These are phyloP conservation scores for Noturus placidus DNA, from an alignment of 2,113 vertebrate species.

Conservation along the genomic window DNA sequence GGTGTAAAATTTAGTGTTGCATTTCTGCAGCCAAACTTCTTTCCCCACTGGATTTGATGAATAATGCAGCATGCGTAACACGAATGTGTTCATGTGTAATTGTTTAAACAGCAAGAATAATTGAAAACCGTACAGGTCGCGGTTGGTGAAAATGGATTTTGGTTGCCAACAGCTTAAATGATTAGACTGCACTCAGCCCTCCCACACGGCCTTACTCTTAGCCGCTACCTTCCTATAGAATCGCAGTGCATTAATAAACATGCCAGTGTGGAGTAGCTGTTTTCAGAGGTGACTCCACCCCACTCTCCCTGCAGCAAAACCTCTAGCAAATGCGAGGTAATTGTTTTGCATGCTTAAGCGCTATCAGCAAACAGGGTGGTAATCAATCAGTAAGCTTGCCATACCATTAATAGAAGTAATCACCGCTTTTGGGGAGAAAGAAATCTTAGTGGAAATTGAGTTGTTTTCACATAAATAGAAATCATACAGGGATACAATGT, in stretches of 20 bases:
- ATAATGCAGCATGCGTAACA: conserved; percentile 49
- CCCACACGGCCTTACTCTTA: conserved; percentile 32
- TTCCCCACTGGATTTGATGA: conserved; percentile 43
- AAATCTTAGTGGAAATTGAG: conserved; percentile 34
- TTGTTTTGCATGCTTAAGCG: conserved; percentile 49
- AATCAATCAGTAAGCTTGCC: conserved; percentile 41
- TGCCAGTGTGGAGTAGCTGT: conserved; percentile 22
- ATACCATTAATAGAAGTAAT: conserved; percentile 33
- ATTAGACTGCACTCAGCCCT: conserved; percentile 49
- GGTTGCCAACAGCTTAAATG: conserved; percentile 54
- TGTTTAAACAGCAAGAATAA: conserved; percentile 58
- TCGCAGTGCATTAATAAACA: conserved; percentile 61
- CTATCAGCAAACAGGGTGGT: conserved; percentile 41
- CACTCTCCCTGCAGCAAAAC: conserved; percentile 25
- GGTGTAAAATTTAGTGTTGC: conserved; percentile 23
- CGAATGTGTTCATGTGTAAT: conserved; percentile 52
- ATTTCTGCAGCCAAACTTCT: conserved; percentile 13
- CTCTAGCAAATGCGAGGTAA: conserved; percentile 29
- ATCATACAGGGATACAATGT: background rate
- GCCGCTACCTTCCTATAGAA: conserved; percentile 36
- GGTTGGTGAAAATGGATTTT: conserved; percentile 50
- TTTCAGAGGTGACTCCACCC: conserved; percentile 16
- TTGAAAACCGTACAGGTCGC: conserved; percentile 51
- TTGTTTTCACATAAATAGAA: conserved; percentile 8
- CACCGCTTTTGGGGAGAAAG: conserved; percentile 21